Conservation (phyloP, 2,888 invertebrate species). For the Troides aeacus region DNA sequence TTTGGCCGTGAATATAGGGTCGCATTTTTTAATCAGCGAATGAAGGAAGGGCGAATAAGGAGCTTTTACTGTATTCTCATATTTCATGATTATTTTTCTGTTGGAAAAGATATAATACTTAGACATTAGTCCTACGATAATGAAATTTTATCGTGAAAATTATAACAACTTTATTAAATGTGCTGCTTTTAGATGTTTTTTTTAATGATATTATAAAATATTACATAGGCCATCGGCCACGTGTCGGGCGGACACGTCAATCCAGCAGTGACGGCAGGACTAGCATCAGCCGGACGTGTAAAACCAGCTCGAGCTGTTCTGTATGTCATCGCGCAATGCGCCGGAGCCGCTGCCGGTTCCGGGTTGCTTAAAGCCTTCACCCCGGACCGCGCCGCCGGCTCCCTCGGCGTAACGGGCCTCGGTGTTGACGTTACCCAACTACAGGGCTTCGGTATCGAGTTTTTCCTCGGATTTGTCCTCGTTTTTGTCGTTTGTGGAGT, state of each 20-base stretch:
- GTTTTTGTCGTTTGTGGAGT: constrained; percentile 94
- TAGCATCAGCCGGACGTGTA: constrained; percentile 89
- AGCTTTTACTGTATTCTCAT: too few species aligned
- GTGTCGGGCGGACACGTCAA: constrained; percentile 95
- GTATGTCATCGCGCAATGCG: constrained; percentile 90
- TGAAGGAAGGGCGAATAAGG: too few species aligned
- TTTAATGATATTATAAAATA: not conserved
- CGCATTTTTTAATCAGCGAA: too few species aligned
- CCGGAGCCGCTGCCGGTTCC: constrained; percentile 90
- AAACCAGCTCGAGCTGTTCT: constrained; percentile 86
- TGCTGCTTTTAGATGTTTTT: not conserved
- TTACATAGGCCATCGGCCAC: constrained; percentile 87
- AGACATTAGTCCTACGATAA: too few species aligned
- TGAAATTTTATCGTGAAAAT: too few species aligned
- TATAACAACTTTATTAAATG: too few species aligned
- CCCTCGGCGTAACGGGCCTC: constrained; percentile 85
- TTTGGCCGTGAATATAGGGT: too few species aligned
- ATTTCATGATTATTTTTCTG: too few species aligned
- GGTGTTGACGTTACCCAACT: constrained; percentile 81
- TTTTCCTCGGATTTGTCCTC: constrained; percentile 93
- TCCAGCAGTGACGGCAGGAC: constrained; percentile 92
- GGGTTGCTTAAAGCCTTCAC: constrained; percentile 87
- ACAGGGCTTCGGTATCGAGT: constrained; percentile 94
- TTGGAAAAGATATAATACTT: too few species aligned
- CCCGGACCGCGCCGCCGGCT: constrained; percentile 80